phyloP scores from a whole-genome alignment of 2,113 vertebrate genomes.

The Cyrtonyx montezumae region DNA sequence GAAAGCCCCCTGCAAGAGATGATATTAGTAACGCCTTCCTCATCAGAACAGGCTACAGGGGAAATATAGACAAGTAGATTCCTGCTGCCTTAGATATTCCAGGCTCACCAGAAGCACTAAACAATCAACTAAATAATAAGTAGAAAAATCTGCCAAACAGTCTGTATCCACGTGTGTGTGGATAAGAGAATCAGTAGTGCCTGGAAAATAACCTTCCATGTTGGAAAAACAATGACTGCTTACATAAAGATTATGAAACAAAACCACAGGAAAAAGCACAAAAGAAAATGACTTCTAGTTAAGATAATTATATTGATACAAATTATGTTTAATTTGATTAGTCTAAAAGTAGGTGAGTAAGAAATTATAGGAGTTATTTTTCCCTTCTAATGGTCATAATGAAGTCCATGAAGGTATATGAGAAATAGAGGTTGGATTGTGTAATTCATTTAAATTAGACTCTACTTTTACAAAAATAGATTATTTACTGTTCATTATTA shows the following conservation, averaged over 20 bases:
- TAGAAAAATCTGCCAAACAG: neutral
- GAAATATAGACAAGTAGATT: slow-evolving; percentile 23
- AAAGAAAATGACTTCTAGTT: neutral
- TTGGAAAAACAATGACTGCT: neutral
- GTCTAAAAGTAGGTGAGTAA: neutral
- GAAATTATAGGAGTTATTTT: neutral
- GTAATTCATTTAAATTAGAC: neutral
- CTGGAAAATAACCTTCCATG: neutral
- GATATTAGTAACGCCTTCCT: slow-evolving; percentile 17
- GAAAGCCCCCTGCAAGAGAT: neutral
- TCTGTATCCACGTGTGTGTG: neutral
- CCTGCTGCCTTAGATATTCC: slow-evolving; percentile 24
- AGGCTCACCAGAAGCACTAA: slow-evolving; percentile 15
- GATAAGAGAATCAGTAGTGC: neutral
- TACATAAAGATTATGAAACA: neutral
- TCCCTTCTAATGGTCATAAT: neutral
- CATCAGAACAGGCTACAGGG: slow-evolving; percentile 30
- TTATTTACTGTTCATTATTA: neutral
- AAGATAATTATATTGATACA: neutral
- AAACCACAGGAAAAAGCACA: neutral
- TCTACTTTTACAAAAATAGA: neutral
- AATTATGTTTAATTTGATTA: neutral
- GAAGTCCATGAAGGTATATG: neutral
- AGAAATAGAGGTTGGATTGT: neutral
- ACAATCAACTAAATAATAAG: neutral